These are phyloP conservation scores for Haliclystus octoradiatus DNA, from an alignment of 30 jellyfish, hydroid and myxozoan genomes.

Conservation along the genomic window DNA sequence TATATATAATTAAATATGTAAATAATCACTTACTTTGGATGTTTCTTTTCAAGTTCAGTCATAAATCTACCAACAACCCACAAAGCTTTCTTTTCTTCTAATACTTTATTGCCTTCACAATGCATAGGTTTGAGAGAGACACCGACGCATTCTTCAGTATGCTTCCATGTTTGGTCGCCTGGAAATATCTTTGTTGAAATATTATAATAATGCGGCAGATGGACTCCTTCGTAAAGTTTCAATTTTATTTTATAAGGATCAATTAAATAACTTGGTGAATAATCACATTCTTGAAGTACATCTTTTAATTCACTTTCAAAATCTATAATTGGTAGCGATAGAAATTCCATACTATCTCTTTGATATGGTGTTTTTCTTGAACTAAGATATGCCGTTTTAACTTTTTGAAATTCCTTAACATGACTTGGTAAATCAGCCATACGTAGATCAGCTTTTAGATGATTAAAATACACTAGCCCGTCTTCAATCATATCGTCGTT, in stretches of 20 bases:
- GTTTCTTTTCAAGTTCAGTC: conserved; percentile 19
- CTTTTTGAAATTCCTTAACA: conserved; percentile 28
- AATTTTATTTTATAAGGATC: conserved; percentile 22
- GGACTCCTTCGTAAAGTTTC: conserved; percentile 57
- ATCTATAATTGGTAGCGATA: conserved; percentile 31
- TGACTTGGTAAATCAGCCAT: conserved; percentile 49
- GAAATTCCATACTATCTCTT: conserved; percentile 59
- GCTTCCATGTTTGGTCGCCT: conserved; percentile 55
- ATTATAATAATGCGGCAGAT: conserved; percentile 56
- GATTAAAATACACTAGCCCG: conserved; percentile 47
- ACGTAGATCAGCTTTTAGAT: conserved; percentile 31
- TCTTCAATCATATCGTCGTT: conserved; percentile 39
- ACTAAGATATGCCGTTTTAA: not conserved
- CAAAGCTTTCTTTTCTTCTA: conserved; percentile 26
- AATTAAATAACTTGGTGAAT: conserved; percentile 45
- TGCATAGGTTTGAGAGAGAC: conserved; percentile 46
- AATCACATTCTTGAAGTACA: conserved; percentile 32
- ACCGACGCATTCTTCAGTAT: conserved; percentile 37
- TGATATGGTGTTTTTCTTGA: conserved; percentile 54
- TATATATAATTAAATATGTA: too few relatives aligned
- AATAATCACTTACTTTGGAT: conserved; percentile 53
- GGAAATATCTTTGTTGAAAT: conserved; percentile 44
- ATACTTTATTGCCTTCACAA: conserved; percentile 46
- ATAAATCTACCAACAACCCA: conserved; percentile 22
- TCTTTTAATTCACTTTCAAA: conserved; percentile 10